phyloP scores from a whole-genome alignment of 2,113 vertebrate species.

The Pteropus alecto region DNA sequence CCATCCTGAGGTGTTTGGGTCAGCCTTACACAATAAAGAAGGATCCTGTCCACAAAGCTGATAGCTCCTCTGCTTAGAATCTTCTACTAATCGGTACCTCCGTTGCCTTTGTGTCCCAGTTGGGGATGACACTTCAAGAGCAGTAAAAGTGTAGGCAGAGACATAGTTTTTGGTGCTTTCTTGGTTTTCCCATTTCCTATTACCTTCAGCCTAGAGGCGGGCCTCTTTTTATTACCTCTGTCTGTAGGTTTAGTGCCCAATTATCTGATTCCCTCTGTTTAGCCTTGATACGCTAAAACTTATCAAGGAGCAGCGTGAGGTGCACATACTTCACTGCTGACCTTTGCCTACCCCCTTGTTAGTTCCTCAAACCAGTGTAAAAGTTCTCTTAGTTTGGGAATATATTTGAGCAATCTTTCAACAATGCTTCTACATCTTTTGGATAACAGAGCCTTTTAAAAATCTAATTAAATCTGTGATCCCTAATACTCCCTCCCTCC shows the following conservation, averaged over 20 bases:
- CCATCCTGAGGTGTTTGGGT: background rate
- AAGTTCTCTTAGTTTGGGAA: background rate
- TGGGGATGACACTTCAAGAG: background rate
- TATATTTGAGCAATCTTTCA: background rate
- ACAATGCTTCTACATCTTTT: background rate
- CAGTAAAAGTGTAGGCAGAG: constrained; percentile 26
- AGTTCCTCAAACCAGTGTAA: background rate
- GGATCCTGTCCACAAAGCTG: background rate
- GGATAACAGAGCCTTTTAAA: background rate
- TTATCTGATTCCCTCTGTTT: background rate
- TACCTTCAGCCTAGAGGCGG: background rate
- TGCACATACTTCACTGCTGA: background rate
- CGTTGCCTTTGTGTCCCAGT: background rate
- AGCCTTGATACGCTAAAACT: background rate
- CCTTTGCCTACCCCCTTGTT: background rate
- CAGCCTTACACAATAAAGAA: background rate
- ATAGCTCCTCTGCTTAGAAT: background rate
- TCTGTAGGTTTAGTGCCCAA: background rate
- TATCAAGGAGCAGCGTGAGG: background rate
- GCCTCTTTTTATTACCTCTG: background rate
- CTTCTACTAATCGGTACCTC: background rate
- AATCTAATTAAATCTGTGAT: background rate
- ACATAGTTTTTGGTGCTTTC: background rate
- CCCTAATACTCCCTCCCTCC: background rate
- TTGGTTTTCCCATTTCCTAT: background rate